phyloP scores from a whole-genome alignment of 2,113 vertebrate species.

The Chaetodon trifascialis region DNA sequence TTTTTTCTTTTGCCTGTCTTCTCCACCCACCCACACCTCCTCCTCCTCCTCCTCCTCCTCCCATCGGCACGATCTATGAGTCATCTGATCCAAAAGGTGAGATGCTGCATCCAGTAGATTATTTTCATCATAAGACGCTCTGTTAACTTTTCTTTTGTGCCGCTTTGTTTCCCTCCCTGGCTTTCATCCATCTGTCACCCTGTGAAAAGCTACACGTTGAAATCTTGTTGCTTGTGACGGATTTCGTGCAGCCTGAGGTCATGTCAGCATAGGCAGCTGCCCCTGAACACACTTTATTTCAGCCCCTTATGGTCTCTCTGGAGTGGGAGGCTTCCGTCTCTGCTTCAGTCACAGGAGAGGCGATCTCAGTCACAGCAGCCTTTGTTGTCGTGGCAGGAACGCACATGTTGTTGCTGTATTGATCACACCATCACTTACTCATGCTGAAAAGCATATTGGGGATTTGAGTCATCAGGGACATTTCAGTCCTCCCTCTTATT shows the following conservation, averaged over 20 bases:
- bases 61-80: constrained; percentile 62
- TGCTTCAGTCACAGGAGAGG: constrained; percentile 27
- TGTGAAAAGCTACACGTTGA: constrained; percentile 11
- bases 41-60: constrained; percentile 62
- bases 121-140: constrained; percentile 60
- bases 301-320: not conserved
- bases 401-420: not conserved
- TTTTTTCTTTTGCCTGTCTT: constrained; percentile 46
- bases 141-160: constrained; percentile 47
- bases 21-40: constrained; percentile 53
- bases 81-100: constrained; percentile 73
- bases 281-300: not conserved
- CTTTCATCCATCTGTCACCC: constrained; percentile 30
- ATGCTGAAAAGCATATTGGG: too few species aligned
- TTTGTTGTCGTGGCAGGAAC: constrained; percentile 13
- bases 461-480: too few species aligned
- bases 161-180: constrained; percentile 21
- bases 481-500: too few species aligned
- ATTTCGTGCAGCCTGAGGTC: constrained; percentile 12
- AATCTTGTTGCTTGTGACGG: constrained; percentile 23
- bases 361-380: not conserved
- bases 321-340: constrained; percentile 21
- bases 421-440: too few species aligned
- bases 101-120: constrained; percentile 62
- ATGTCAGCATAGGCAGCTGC: not conserved